These are phyloP conservation scores for Leucoptera coffeella DNA, from an alignment of 2,888 invertebrate species.

Conservation along the genomic window DNA sequence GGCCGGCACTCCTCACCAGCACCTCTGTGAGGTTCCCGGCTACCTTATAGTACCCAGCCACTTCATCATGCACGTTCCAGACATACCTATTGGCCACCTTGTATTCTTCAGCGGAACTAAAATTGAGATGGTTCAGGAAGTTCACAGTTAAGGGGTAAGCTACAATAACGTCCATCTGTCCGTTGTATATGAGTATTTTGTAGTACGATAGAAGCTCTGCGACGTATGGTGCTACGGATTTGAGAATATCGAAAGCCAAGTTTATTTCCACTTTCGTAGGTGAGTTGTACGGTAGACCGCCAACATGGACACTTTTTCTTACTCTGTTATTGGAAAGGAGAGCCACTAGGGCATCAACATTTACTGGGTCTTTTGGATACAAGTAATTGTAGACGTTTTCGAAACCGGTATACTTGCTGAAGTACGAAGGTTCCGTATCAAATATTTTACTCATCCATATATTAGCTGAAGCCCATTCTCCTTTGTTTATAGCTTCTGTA, in stretches of 20 bases:
- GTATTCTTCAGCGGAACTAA: conserved; percentile 57
- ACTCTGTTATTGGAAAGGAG: conserved; percentile 26
- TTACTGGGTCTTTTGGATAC: conserved; percentile 29
- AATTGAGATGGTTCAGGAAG: conserved; percentile 64
- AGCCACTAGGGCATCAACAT: conserved; percentile 24
- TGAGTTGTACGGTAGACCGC: conserved; percentile 45
- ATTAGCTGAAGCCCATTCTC: conserved; percentile 62
- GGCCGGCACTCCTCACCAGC: conserved; percentile 70
- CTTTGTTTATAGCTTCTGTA: conserved; percentile 48
- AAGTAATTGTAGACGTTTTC: conserved; percentile 70
- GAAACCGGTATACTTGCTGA: conserved; percentile 66
- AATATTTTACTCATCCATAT: conserved; percentile 64
- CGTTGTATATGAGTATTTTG: conserved; percentile 57
- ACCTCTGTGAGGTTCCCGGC: conserved; percentile 67
- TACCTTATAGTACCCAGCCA: conserved; percentile 69
- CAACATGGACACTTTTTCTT: conserved; percentile 56
- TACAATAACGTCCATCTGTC: conserved; percentile 61
- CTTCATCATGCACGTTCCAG: conserved; percentile 59
- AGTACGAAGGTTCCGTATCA: conserved; percentile 33
- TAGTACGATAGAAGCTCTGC: conserved; percentile 38
- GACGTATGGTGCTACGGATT: conserved; percentile 46
- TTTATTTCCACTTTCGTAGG: conserved; percentile 38
- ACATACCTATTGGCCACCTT: conserved; percentile 52
- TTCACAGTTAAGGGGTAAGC: conserved; percentile 52
- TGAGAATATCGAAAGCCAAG: conserved; percentile 49